phyloP scores from a whole-genome alignment of 1,140 invertebrate genomes.

The Drosophila grimshawi region DNA sequence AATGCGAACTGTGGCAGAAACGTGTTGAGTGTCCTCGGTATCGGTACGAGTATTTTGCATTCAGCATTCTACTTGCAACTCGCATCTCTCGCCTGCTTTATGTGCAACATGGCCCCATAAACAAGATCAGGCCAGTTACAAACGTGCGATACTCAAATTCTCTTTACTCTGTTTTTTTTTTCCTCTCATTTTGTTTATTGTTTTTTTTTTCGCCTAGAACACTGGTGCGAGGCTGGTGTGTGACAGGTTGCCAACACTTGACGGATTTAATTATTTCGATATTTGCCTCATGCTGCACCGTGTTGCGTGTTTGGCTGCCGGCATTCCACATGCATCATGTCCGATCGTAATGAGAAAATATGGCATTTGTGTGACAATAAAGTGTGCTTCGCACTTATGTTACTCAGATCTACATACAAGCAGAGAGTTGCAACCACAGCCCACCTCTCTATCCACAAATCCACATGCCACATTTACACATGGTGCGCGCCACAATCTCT shows the following conservation, averaged over 20 bases:
- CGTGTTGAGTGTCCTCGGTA: slow-evolving; percentile 71
- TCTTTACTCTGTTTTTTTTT: slow-evolving; percentile 13
- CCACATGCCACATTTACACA: neutral
- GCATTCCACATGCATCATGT: slow-evolving; percentile 84
- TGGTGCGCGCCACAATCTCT: slow-evolving; percentile 38
- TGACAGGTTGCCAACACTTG: slow-evolving; percentile 81
- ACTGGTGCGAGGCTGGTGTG: slow-evolving; percentile 4
- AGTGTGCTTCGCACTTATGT: slow-evolving; percentile 84
- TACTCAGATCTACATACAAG: slow-evolving; percentile 54
- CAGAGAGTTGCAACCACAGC: neutral
- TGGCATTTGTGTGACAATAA: slow-evolving; percentile 84
- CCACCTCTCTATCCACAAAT: neutral
- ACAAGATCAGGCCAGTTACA: slow-evolving; percentile 64
- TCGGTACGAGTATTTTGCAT: slow-evolving; percentile 46
- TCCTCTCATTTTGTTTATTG: neutral
- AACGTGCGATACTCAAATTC: slow-evolving; percentile 30
- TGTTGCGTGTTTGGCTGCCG: slow-evolving; percentile 66
- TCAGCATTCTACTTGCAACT: slow-evolving; percentile 35
- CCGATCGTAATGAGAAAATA: slow-evolving; percentile 85
- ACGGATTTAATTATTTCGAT: slow-evolving; percentile 84
- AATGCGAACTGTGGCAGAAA: slow-evolving; percentile 25
- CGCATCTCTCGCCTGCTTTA: slow-evolving; percentile 76
- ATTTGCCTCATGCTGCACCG: slow-evolving; percentile 46
- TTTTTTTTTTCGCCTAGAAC: slow-evolving; percentile 10
- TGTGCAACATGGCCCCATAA: slow-evolving; percentile 79